Evolutionary conservation across 2,888 invertebrate species (phyloP).

Genomic region (Sarcophaga subvicina): DNA sequence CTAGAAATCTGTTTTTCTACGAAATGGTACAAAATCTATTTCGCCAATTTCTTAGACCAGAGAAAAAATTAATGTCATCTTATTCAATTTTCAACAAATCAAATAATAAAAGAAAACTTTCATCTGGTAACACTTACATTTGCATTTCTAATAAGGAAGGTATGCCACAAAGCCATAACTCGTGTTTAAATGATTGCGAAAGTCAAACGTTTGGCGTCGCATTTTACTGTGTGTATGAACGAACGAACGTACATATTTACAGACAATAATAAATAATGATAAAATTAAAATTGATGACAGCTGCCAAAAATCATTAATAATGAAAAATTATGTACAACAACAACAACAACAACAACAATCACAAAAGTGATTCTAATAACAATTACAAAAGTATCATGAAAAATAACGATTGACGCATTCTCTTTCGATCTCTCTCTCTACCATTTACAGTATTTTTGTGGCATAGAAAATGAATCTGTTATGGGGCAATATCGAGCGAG

Average conservation of each 20-base stretch:
- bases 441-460: no score
- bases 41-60: no score
- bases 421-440: not conserved
- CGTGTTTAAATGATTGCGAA: no score
- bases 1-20: no score
- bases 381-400: conserved; percentile 53
- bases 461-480: not conserved
- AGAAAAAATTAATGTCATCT: no score
- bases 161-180: no score
- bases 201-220: conserved; percentile 28
- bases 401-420: not conserved
- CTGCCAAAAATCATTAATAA: conserved; percentile 65
- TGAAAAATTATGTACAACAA: conserved; percentile 41
- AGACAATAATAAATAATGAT: conserved; percentile 48
- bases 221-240: not conserved
- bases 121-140: no score
- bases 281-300: conserved; percentile 61
- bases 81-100: no score
- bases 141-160: no score
- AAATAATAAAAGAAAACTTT: no score
- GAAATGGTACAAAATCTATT: no score
- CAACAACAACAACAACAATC: conserved; percentile 5
- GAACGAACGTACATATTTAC: conserved; percentile 6
- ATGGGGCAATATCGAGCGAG: not conserved
- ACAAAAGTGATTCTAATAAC: conserved; percentile 42